Evolutionary conservation across 2,113 vertebrate genomes (phyloP), one percentile per base, ranked within the genome.

Genomic region (Grantiella picta): DNA sequence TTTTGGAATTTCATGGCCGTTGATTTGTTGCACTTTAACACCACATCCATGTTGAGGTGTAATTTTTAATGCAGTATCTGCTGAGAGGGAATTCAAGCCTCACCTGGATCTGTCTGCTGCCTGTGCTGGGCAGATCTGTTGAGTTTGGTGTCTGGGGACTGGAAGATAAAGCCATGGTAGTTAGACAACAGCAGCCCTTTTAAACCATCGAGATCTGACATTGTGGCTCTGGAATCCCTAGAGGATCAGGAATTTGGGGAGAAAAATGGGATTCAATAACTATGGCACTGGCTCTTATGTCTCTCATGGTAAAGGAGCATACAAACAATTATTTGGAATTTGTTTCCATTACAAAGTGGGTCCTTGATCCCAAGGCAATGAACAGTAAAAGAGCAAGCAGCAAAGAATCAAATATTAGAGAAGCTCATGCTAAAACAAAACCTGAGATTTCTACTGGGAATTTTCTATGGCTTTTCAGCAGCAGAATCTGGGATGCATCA

Each of bases 341-440:
- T 93, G 76, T 93, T 96, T 93, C 75, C 42, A 15, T 65, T 82
- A 15, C 77, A 72, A 31, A 95, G 76, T 82, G 50, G 29, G 77
- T 91, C 73, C 81, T 89, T 89, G 90, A 96, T 93, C 89, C 77
- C 52, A 23, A 91, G 78, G 35, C 54, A 77, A 38, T 84, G 89
- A 82, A 92, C 71, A 84, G 63, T 57, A 63, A 79, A 94, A 88
- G 86, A 84, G 49, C 59, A 94, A 72, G 44, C 69, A 75, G 64
- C 57, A 76, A 72, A 82, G 86, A 92, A 82, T 89, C 50, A 72
- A 66, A 61, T 82, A 71, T 35, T 87, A 65, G 38, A 75, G 76
- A 45, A 93, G 60, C 59, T 79, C 36, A 4, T 52, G 63, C 82
- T 92, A 50, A 90, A 96, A 90, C 47, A 86, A 90, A 88, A 50